Evolutionary conservation across 2,888 invertebrate genomes (phyloP).

Genomic region (Drosophila infuscata): DNA sequence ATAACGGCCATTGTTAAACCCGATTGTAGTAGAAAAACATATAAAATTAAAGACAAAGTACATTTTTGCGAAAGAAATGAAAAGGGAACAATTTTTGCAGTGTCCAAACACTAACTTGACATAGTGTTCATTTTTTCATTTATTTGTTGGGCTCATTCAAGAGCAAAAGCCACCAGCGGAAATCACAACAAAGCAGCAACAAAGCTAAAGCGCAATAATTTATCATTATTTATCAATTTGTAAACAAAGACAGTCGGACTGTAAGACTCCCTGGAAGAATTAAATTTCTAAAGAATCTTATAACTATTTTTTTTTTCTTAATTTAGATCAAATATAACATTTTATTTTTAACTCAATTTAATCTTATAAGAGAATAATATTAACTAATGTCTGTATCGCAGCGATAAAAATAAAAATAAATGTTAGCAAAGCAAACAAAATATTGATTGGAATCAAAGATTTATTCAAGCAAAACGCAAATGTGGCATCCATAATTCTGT

Average conservation of each 20-base stretch:
- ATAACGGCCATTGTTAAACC: no score
- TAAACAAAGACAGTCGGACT: constrained; percentile 15
- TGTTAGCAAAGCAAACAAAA: constrained; percentile 14
- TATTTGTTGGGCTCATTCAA: constrained; percentile 14
- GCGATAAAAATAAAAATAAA: constrained; percentile 23
- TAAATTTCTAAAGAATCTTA: neutral
- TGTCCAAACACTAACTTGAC: no score
- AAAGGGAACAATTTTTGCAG: neutral
- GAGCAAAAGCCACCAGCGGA: constrained; percentile 14
- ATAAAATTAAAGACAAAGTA: no score
- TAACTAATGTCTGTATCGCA: constrained; percentile 13
- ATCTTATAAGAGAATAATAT: neutral
- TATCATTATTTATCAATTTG: constrained; percentile 64
- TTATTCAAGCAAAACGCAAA: constrained; percentile 56
- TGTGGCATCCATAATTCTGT: constrained; percentile 39
- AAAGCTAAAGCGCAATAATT: constrained; percentile 45
- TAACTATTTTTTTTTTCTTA: neutral
- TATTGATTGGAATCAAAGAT: constrained; percentile 23
- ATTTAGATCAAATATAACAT: neutral
- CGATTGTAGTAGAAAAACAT: no score
- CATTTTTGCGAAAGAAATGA: neutral
- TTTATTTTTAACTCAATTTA: neutral
- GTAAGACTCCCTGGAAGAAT: neutral
- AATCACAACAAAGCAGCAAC: constrained; percentile 22
- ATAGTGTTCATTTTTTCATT: no score